Conservation (phyloP, 2,888 invertebrate genomes). For the Hypselothyrea guttata region DNA sequence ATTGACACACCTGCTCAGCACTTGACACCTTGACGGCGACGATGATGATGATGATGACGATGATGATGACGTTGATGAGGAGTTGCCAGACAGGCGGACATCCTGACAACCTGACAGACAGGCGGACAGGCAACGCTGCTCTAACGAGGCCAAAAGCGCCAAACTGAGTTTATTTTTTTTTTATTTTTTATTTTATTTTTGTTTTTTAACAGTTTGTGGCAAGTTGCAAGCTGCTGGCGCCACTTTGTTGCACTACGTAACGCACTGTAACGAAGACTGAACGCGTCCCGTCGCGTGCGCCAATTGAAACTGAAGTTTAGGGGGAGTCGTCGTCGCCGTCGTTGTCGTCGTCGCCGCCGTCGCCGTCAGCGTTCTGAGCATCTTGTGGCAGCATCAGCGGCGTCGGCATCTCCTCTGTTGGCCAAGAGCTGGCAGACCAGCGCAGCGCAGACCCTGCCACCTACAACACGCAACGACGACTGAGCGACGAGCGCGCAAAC, state of each 20-base stretch:
- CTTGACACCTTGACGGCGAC: constrained; percentile 57
- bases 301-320: constrained; percentile 45
- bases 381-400: constrained; percentile 15
- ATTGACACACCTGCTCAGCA: constrained; percentile 69
- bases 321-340: constrained; percentile 38
- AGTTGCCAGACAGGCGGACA: constrained; percentile 4
- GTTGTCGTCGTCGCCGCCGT: constrained; percentile 33
- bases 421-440: constrained; percentile 42
- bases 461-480: constrained; percentile 81
- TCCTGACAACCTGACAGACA: constrained; percentile 7
- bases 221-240: constrained; percentile 10
- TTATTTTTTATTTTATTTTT: too few species aligned
- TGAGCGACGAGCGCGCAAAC: constrained; percentile 74
- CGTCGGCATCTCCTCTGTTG: constrained; percentile 10
- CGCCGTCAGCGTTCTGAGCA: constrained; percentile 5
- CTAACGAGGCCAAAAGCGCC: constrained; percentile 56
- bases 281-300: constrained; percentile 53
- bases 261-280: constrained; percentile 58
- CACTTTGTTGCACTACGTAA: constrained; percentile 59
- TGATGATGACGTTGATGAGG: constrained; percentile 17
- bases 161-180: too few species aligned
- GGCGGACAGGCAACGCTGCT: constrained; percentile 16
- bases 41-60: constrained; percentile 32
- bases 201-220: constrained; percentile 1
- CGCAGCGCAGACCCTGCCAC: constrained; percentile 73